A percentile compares a stretch with the other conserved stretches of the same genome.
These are phyloP conservation scores for Bryconaethiops microstoma DNA, from an alignment of 2,797 vertebrate genomes.

Conservation along the genomic window DNA sequence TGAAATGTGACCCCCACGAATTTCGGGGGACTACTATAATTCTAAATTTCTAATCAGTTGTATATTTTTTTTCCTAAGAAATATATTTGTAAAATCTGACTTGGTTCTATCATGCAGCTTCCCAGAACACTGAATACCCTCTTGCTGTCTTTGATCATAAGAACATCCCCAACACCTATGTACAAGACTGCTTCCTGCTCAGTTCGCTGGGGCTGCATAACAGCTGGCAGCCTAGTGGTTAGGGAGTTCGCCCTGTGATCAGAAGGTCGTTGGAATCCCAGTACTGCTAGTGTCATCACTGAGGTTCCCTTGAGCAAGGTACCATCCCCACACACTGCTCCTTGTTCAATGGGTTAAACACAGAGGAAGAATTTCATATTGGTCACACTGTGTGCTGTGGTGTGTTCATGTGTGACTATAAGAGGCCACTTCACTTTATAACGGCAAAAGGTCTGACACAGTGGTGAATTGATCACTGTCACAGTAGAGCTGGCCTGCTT, in stretches of 20 bases:
- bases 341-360: too few relatives aligned
- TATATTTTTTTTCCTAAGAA: neutral
- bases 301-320: too few relatives aligned
- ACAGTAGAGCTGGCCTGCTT: slow-evolving; percentile 44
- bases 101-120: slow-evolving; percentile 11
- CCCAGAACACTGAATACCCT: slow-evolving; percentile 39
- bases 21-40: too few relatives aligned
- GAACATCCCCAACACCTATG: slow-evolving; percentile 48
- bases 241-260: too few relatives aligned
- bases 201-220: slow-evolving; percentile 44
- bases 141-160: slow-evolving; percentile 56
- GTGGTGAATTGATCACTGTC: slow-evolving; percentile 73
- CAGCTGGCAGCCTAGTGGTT: slow-evolving; percentile 47
- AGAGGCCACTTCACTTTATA: slow-evolving; percentile 64
- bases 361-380: too few relatives aligned
- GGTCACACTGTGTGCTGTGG: too few relatives aligned
- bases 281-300: too few relatives aligned
- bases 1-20: too few relatives aligned
- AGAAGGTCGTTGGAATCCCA: too few relatives aligned
- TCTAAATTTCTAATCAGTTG: slow-evolving; percentile 26
- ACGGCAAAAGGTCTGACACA: slow-evolving; percentile 73
- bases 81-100: slow-evolving; percentile 49
- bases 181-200: slow-evolving; percentile 33
- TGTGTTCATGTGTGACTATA: too few relatives aligned
- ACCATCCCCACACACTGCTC: too few relatives aligned